These are phyloP conservation scores for Brachionus plicatilis DNA, from an alignment of 1,140 invertebrate genomes.

Conservation along the genomic window DNA sequence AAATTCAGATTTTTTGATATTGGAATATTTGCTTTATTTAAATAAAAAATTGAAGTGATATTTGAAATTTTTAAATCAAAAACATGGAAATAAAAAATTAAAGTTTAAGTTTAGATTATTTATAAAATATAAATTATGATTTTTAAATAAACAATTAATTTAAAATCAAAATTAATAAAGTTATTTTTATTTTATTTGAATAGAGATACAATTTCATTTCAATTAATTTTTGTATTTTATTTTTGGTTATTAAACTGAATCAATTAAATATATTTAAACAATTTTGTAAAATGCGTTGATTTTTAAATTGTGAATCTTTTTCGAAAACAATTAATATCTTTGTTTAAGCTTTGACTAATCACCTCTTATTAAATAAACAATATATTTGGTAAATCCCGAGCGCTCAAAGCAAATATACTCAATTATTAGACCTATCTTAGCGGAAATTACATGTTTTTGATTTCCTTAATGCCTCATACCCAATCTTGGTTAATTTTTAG, in stretches of 20 bases:
- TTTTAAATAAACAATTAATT: background rate
- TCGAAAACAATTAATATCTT: background rate
- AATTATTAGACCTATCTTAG: background rate
- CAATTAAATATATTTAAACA: background rate
- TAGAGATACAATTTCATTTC: background rate
- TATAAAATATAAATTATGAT: no score
- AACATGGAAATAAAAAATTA: no score
- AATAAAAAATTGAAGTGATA: no score
- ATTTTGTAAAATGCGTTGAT: background rate
- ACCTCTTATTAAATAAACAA: background rate
- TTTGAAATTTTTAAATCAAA: no score
- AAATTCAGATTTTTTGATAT: no score
- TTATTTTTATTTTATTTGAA: background rate
- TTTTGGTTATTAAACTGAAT: background rate
- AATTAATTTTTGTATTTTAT: background rate
- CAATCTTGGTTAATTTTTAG: background rate
- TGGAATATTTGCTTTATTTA: no score
- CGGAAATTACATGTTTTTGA: constrained; percentile 10
- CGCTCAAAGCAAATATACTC: background rate
- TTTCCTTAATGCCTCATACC: background rate
- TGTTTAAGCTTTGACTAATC: background rate
- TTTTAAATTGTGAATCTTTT: background rate
- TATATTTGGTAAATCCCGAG: background rate
- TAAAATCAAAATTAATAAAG: background rate
- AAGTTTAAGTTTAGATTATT: no score